These are phyloP conservation scores for Ceratotherium simum DNA, from an alignment of 2,113 vertebrate genomes.

Conservation along the genomic window DNA sequence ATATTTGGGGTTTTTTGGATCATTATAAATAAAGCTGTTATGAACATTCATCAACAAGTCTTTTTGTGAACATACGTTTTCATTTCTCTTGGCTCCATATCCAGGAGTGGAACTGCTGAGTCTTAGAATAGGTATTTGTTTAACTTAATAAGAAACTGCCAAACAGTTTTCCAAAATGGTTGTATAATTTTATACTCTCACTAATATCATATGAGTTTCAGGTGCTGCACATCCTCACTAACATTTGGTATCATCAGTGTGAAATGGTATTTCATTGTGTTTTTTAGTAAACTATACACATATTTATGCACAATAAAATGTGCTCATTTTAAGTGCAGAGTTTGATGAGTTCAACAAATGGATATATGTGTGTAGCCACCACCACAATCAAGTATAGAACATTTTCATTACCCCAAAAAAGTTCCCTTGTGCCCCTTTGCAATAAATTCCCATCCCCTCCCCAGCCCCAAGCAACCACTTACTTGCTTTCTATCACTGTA, in stretches of 20 bases:
- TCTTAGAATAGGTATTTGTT: constrained; percentile 15
- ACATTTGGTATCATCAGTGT: constrained; percentile 3
- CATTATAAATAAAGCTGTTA: constrained; percentile 2
- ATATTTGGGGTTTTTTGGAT: constrained; percentile 6
- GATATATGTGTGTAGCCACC: neutral
- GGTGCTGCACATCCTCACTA: neutral
- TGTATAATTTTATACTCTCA: neutral
- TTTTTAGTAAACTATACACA: constrained; percentile 25
- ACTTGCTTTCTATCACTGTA: constrained; percentile 2
- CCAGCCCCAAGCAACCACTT: neutral
- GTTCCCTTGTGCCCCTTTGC: neutral
- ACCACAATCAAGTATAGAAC: neutral
- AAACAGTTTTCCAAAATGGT: neutral
- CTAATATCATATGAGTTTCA: constrained; percentile 13
- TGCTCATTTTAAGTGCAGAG: neutral
- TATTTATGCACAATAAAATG: constrained; percentile 22
- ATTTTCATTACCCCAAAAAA: neutral
- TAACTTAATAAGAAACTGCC: constrained; percentile 20
- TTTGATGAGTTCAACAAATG: constrained; percentile 32
- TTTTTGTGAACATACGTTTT: neutral
- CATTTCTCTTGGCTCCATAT: constrained; percentile 25
- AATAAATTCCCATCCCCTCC: neutral
- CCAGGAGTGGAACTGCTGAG: neutral
- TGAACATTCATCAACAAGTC: neutral
- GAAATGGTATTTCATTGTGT: neutral